phyloP scores from a whole-genome alignment of 2,888 invertebrate species.

The Allolobophora icterica region DNA sequence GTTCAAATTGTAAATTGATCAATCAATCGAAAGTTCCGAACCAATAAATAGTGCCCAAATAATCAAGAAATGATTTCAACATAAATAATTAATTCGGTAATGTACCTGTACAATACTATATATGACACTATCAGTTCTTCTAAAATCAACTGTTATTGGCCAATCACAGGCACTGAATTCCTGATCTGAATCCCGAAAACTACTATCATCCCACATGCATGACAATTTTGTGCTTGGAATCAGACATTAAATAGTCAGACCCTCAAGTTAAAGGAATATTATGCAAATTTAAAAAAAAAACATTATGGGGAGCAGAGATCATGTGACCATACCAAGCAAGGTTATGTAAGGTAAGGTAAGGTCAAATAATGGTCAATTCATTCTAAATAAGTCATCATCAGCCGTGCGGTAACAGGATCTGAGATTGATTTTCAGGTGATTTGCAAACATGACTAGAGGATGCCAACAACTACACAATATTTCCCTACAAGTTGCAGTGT shows the following conservation, averaged over 20 bases:
- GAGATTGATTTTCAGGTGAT: background rate
- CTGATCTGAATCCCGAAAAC: background rate
- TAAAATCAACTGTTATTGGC: background rate
- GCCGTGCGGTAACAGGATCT: background rate
- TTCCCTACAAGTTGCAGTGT: background rate
- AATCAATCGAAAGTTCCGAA: too few species aligned
- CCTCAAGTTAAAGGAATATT: background rate
- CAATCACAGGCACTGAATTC: background rate
- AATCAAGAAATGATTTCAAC: background rate
- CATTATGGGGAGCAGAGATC: background rate
- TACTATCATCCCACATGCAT: background rate
- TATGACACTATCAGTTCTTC: too few species aligned
- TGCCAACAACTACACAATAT: background rate
- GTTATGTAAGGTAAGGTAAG: background rate
- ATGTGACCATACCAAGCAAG: background rate
- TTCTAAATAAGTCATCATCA: too few species aligned
- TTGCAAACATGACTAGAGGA: background rate
- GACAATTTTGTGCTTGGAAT: background rate
- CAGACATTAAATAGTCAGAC: slow-evolving; percentile 1
- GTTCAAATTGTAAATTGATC: too few species aligned
- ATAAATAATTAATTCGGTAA: background rate
- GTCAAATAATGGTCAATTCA: background rate
- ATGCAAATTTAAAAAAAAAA: background rate
- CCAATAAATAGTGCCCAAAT: too few species aligned
- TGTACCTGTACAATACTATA: too few species aligned